A percentile compares a stretch with the other conserved stretches of the same genome.
phyloP scores from a whole-genome alignment of 2,797 vertebrate genomes.

The Hipposideros larvatus region DNA sequence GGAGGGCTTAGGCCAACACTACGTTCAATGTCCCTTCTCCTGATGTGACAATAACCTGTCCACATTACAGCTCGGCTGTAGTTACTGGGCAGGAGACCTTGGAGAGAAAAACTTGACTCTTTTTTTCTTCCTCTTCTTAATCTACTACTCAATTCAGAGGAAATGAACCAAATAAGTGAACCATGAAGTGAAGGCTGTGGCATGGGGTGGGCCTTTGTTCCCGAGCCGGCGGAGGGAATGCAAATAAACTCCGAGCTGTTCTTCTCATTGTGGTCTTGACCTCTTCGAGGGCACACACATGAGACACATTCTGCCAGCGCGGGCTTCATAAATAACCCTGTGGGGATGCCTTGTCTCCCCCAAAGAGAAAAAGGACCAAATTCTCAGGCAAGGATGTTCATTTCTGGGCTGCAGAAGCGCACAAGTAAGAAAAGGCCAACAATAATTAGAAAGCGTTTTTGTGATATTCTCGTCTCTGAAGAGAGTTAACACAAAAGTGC shows the following conservation, averaged over 20 bases:
- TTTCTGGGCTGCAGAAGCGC: background rate
- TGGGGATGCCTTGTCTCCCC: background rate
- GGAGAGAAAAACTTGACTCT: background rate
- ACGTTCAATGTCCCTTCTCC: background rate
- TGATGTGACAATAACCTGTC: background rate
- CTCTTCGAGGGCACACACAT: background rate
- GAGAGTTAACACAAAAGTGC: background rate
- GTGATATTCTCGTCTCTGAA: background rate
- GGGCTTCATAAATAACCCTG: background rate
- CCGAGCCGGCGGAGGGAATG: background rate
- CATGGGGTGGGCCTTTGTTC: background rate
- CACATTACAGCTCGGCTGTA: background rate
- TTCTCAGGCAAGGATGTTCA: conserved; percentile 31
- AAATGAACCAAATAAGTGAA: background rate
- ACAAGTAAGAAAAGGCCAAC: background rate
- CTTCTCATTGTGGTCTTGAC: background rate
- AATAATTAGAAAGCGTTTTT: conserved; percentile 55
- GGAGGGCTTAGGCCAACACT: background rate
- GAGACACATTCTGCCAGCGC: background rate
- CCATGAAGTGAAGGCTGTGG: background rate
- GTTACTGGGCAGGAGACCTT: background rate
- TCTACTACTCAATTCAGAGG: conserved; percentile 40
- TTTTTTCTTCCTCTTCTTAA: background rate
- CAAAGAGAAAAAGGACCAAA: background rate
- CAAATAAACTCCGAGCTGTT: background rate